Conservation (phyloP, 2,888 invertebrate species). For the Herminia tarsipennalis region DNA sequence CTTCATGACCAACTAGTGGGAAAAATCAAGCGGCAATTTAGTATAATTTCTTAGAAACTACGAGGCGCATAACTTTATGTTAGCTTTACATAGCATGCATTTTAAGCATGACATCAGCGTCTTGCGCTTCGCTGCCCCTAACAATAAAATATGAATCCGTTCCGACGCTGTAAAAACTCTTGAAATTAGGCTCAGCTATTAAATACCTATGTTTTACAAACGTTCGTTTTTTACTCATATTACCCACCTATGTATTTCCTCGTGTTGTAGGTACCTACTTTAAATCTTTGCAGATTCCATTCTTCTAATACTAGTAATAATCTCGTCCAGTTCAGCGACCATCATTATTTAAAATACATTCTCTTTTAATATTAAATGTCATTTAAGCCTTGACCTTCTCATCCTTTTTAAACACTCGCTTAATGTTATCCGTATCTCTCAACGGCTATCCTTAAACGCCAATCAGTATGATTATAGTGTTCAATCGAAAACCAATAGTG, state of each 20-base stretch:
- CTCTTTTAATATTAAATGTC: no score
- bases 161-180: conserved; percentile 48
- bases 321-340: no score
- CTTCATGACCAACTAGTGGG: conserved; percentile 17
- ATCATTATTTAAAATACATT: no score
- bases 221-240: conserved; percentile 22
- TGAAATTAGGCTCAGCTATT: conserved; percentile 40
- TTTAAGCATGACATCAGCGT: conserved; percentile 62
- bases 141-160: conserved; percentile 55
- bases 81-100: conserved; percentile 46
- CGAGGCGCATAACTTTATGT: conserved; percentile 40
- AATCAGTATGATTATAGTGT: conserved; percentile 17
- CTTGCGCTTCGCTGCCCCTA: conserved; percentile 59
- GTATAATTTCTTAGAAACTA: conserved; percentile 46
- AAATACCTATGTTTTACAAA: conserved; percentile 28
- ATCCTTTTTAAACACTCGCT: background rate
- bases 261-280: background rate
- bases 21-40: conserved; percentile 27
- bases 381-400: background rate
- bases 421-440: background rate
- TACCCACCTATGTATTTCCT: conserved; percentile 10
- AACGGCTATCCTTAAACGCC: conserved; percentile 5
- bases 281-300: background rate
- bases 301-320: no score
- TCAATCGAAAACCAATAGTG: conserved; percentile 10